These are phyloP conservation scores for Toxotes jaculatrix DNA, from an alignment of 2,113 vertebrate species.

Conservation along the genomic window DNA sequence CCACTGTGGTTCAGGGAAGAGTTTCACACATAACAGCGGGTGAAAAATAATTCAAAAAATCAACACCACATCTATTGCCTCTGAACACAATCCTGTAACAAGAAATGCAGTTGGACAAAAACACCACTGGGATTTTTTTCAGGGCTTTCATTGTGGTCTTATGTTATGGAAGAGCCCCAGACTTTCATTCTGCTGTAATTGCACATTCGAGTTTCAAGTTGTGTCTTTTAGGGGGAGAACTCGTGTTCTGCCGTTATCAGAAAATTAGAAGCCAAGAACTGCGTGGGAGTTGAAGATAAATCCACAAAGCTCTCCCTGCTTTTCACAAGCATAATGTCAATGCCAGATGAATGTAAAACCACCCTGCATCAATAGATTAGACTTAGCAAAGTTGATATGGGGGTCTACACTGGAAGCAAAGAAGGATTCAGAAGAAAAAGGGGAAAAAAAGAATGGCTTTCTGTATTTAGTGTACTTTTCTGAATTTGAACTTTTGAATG, in stretches of 20 bases:
- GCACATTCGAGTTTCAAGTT: conserved; percentile 78
- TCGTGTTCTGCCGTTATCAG: conserved; percentile 83
- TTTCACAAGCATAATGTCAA: conserved; percentile 76
- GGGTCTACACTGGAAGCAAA: conserved; percentile 34
- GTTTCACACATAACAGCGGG: conserved; percentile 57
- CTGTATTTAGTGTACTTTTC: conserved; percentile 37
- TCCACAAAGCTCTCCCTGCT: conserved; percentile 71
- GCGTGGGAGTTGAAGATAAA: conserved; percentile 82
- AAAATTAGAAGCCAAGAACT: conserved; percentile 85
- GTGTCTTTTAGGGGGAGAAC: conserved; percentile 75
- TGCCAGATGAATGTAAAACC: conserved; percentile 79
- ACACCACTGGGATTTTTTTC: conserved; percentile 12
- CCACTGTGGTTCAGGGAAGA: conserved; percentile 47
- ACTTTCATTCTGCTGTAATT: conserved; percentile 79
- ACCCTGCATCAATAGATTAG: conserved; percentile 78
- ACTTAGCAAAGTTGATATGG: conserved; percentile 65
- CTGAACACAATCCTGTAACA: conserved; percentile 49
- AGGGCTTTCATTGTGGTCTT: conserved; percentile 58
- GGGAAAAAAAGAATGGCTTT: background rate
- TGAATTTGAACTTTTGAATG: conserved; percentile 38
- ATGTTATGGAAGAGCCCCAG: conserved; percentile 45
- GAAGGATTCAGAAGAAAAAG: conserved; percentile 29
- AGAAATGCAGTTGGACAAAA: conserved; percentile 56
- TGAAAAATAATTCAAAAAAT: conserved; percentile 69
- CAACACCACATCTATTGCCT: conserved; percentile 64